Conservation (phyloP, 2,888 invertebrate genomes). For the Halocaridina rubra region DNA sequence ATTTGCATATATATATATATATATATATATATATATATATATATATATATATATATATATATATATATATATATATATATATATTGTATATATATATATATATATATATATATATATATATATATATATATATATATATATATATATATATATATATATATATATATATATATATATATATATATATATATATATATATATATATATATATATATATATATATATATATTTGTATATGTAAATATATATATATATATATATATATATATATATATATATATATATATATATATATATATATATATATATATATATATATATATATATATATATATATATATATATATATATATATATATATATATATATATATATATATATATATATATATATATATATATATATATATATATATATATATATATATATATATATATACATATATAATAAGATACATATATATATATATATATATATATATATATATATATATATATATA, state of each 20-base stretch:
- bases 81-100: background rate
- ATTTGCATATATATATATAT: background rate
- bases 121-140: conserved; percentile 7
- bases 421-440: too few species aligned
- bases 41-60: background rate
- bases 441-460: too few species aligned
- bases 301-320: too few species aligned
- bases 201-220: conserved; percentile 13
- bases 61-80: background rate
- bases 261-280: conserved; percentile 19
- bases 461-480: background rate
- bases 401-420: too few species aligned
- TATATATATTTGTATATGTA: conserved; percentile 18
- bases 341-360: too few species aligned
- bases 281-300: too few species aligned
- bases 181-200: background rate
- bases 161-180: conserved; percentile 34
- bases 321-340: too few species aligned
- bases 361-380: too few species aligned
- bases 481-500: conserved; percentile 27
- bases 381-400: too few species aligned
- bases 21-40: background rate
- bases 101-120: background rate
- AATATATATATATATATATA: too few species aligned
- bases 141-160: conserved; percentile 21